A percentile compares a stretch with the other conserved stretches of the same genome.
Conservation (phyloP, 1,140 invertebrate genomes). For the Diorhabda carinulata region DNA sequence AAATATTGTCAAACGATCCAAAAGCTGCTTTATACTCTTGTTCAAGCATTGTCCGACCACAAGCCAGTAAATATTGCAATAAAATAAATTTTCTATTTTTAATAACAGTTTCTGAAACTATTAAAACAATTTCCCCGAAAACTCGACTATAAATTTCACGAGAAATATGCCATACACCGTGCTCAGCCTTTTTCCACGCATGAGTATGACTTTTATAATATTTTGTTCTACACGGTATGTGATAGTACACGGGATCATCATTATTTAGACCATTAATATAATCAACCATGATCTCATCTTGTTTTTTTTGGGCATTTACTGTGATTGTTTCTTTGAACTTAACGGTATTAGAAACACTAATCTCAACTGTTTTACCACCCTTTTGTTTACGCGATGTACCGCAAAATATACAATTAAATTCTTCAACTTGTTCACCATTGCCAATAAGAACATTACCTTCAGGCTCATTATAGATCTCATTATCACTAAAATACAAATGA, state of each 20-base stretch:
- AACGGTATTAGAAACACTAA: neutral
- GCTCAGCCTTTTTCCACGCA: neutral
- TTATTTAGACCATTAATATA: neutral
- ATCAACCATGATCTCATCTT: neutral
- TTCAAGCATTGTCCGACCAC: neutral
- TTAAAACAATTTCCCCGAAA: neutral
- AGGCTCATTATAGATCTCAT: neutral
- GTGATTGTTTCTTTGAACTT: neutral
- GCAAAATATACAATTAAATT: neutral
- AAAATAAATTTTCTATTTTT: neutral
- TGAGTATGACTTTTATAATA: neutral
- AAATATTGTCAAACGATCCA: neutral
- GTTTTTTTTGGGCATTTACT: neutral
- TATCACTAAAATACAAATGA: slow-evolving; percentile 1
- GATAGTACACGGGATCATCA: neutral
- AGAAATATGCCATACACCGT: neutral
- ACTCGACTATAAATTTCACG: neutral
- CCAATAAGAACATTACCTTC: slow-evolving; percentile 3
- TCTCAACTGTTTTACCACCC: neutral
- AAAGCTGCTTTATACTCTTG: neutral
- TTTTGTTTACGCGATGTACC: neutral
- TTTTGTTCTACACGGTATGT: neutral
- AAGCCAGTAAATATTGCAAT: neutral
- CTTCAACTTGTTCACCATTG: neutral
- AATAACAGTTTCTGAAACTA: neutral